These are phyloP conservation scores for Nothoprocta pentlandii DNA, from an alignment of 2,113 vertebrate species.

Conservation along the genomic window DNA sequence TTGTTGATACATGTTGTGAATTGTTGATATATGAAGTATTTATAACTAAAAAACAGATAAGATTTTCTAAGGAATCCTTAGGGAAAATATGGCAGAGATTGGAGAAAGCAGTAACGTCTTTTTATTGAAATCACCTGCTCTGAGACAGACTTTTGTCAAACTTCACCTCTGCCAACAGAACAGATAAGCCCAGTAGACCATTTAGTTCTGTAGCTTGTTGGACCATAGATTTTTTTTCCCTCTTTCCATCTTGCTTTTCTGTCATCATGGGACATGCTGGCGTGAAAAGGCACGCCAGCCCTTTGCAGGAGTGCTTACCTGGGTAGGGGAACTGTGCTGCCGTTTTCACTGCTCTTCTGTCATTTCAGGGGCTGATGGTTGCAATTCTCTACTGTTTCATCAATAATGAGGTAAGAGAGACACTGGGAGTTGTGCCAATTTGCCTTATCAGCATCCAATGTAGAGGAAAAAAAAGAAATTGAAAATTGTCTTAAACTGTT, in stretches of 20 bases:
- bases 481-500: constrained; percentile 23
- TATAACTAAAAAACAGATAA: neutral
- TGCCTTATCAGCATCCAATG: constrained; percentile 6
- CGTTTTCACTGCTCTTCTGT: neutral
- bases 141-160: neutral
- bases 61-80: neutral
- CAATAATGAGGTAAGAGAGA: constrained; percentile 88
- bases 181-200: neutral
- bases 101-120: neutral
- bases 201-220: neutral
- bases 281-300: neutral
- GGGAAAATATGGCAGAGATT: neutral
- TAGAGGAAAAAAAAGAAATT: constrained; percentile 27
- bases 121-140: neutral
- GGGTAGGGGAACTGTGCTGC: neutral
- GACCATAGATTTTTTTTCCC: neutral
- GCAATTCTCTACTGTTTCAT: constrained; percentile 90
- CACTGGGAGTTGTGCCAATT: neutral
- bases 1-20: neutral
- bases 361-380: constrained; percentile 86
- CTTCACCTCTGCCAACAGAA: neutral
- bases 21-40: neutral
- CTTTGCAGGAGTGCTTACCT: neutral
- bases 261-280: neutral
- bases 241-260: neutral